Evolutionary conservation across 2,797 vertebrate species (phyloP), one percentile per base, ranked within the genome.

Genomic region (Malurus leucopterus): DNA sequence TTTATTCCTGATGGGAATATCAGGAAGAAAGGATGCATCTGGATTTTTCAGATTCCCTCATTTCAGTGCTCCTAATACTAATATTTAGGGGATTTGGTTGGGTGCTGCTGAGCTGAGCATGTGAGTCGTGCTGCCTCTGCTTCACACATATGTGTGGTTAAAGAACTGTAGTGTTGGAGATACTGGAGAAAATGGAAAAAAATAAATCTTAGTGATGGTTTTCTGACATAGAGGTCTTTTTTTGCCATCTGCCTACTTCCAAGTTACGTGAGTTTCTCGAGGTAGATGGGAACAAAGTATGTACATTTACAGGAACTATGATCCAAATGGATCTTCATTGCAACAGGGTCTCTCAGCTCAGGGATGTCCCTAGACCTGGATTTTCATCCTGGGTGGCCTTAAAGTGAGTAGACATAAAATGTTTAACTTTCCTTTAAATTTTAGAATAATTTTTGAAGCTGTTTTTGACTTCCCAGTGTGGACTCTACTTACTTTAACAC

Each of bases 1-100:
- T 92, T 89, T 89, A 58, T 67, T 88, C 61, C 40, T 71, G 40
- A 32, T 86, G 68, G 69, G 86, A 93, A 41, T 14, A 32, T 50
- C 34, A 8, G 34, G 34, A 82, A 57, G 64, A 68, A 84, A 49
- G 24, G 51, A 51, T 68, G 36, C 32, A 43, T 43, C 53, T 76
- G 20, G 6, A 58, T 73, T 89, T 86, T 88, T 84, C 80, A 89
- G 38, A 40, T 67, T 92, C 47, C 88, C 34, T 75, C 22, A 41
- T 89, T 91, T 86, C 61, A 61, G 3, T 76, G 26, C 36, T 58
- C 40, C 22, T 46, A 74, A 29, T 76, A 54, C 36, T 84, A 55
- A 76, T 86, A 64, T 67, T 57, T 81, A 68, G 46, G 51, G 50
- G 47, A 80, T 76, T 76, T 84, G 41, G 18, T 49, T 40, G 27